phyloP scores from a whole-genome alignment of 2,888 invertebrate species.

The Habrosyne pyritoides region DNA sequence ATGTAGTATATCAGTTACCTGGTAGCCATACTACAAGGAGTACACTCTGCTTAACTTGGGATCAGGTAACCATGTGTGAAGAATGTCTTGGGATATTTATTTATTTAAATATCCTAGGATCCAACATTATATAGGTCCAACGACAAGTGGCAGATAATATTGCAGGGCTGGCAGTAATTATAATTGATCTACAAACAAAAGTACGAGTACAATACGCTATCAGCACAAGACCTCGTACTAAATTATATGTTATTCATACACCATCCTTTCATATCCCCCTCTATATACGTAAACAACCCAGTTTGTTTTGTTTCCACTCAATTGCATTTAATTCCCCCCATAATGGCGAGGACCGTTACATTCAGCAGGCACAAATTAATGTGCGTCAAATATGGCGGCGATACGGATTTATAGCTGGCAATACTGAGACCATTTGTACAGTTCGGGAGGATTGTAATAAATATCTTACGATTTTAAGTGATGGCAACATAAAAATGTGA shows the following conservation, averaged over 20 bases:
- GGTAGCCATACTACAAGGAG: too few relatives aligned
- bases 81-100: too few relatives aligned
- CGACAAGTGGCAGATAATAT: too few relatives aligned
- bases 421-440: slow-evolving; percentile 3
- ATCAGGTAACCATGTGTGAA: too few relatives aligned
- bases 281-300: background rate
- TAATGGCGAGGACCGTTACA: background rate
- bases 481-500: background rate
- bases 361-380: slow-evolving; percentile 9
- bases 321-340: slow-evolving; percentile 7
- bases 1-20: too few relatives aligned
- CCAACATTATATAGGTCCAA: too few relatives aligned
- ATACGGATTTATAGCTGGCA: slow-evolving; percentile 8
- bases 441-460: slow-evolving; percentile 6
- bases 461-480: slow-evolving; percentile 5
- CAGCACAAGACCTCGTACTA: background rate
- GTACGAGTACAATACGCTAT: background rate
- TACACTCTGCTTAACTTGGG: too few relatives aligned
- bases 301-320: slow-evolving; percentile 4
- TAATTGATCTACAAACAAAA: background rate
- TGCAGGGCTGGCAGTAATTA: background rate
- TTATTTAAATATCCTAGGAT: too few relatives aligned
- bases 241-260: background rate
- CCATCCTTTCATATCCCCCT: background rate
- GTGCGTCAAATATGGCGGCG: slow-evolving; percentile 8